phyloP scores from a whole-genome alignment of 2,888 invertebrate species.

The Heliconius charithonia region DNA sequence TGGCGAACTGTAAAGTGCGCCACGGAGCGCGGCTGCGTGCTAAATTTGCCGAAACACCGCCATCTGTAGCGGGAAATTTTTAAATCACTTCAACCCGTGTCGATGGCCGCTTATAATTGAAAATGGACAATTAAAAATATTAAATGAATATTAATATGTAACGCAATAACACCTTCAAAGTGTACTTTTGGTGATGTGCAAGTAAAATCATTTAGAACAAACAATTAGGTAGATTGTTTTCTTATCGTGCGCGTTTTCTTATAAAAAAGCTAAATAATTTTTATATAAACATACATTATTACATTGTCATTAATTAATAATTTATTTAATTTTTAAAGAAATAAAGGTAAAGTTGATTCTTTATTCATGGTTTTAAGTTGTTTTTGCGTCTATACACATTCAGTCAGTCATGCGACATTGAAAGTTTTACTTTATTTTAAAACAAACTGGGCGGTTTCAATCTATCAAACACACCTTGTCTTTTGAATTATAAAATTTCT shows the following conservation, averaged over 20 bases:
- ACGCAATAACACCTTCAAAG: background rate
- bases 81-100: constrained; percentile 71
- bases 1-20: constrained; percentile 81
- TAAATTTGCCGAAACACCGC: constrained; percentile 82
- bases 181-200: background rate
- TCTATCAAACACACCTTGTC: constrained; percentile 48
- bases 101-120: constrained; percentile 54
- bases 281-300: background rate
- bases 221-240: background rate
- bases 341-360: background rate
- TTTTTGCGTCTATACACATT: background rate
- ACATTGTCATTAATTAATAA: background rate
- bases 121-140: constrained; percentile 49
- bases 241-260: background rate
- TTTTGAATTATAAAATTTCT: constrained; percentile 47
- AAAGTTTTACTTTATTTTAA: constrained; percentile 23
- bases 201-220: background rate
- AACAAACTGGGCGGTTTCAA: constrained; percentile 48
- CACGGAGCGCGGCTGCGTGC: constrained; percentile 79
- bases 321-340: background rate
- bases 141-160: background rate
- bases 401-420: background rate
- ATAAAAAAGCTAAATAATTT: background rate
- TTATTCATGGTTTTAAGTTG: background rate
- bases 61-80: constrained; percentile 78